phyloP scores from a whole-genome alignment of 2,113 vertebrate species.

The Campylomormyrus numenius region DNA sequence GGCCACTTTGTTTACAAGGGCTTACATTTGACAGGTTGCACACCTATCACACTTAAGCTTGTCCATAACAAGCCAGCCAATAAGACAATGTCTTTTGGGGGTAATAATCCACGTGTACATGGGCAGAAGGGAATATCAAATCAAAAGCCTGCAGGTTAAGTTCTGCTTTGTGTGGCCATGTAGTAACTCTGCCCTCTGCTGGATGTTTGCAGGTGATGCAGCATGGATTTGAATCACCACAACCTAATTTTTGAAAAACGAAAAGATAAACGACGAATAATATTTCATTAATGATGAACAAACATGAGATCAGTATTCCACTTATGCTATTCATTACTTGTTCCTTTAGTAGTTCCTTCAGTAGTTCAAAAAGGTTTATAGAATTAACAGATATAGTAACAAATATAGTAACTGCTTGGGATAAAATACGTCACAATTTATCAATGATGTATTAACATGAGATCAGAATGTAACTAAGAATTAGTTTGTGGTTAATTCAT shows the following conservation, averaged over 20 bases:
- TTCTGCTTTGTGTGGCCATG: neutral
- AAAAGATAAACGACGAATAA: neutral
- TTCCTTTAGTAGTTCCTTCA: neutral
- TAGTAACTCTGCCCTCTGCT: neutral
- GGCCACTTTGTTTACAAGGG: neutral
- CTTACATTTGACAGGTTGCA: neutral
- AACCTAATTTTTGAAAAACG: neutral
- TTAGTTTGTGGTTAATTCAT: neutral
- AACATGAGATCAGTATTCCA: neutral
- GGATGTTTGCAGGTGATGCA: neutral
- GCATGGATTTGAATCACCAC: neutral
- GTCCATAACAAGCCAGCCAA: neutral
- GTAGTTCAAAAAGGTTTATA: neutral
- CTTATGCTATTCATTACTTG: neutral
- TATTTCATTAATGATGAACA: neutral
- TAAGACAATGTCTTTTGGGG: neutral
- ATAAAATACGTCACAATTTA: neutral
- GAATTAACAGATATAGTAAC: neutral
- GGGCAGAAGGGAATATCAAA: neutral
- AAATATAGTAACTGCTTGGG: neutral
- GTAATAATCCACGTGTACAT: neutral
- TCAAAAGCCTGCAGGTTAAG: neutral
- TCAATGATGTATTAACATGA: neutral
- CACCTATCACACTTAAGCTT: neutral
- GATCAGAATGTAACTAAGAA: neutral